These are phyloP conservation scores for mouse (Mus musculus) DNA, from an alignment of 2,113 vertebrate species.

Conservation along the genomic window GRCm39 chr13:94656001-94656500, in stretches of 20 bases:
- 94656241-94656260: neutral
- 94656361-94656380: neutral
- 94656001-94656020: neutral
- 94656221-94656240: neutral
- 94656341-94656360: neutral
- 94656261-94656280: neutral
- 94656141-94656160: neutral
- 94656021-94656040: neutral
- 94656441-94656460: neutral
- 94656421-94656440: neutral
- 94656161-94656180: neutral
- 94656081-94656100: neutral
- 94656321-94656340: neutral
- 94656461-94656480: too few species aligned
- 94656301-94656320: neutral
- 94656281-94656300: neutral
- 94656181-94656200: neutral
- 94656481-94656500: too few species aligned
- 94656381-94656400: neutral
- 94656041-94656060: neutral
- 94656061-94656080: neutral
- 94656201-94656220: neutral
- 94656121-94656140: constrained; percentile 46
- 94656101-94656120: neutral
- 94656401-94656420: neutral